Base-by-base conservation (phyloP, 2,888 invertebrate species). In the Leptopterna dolabrata region DNA sequence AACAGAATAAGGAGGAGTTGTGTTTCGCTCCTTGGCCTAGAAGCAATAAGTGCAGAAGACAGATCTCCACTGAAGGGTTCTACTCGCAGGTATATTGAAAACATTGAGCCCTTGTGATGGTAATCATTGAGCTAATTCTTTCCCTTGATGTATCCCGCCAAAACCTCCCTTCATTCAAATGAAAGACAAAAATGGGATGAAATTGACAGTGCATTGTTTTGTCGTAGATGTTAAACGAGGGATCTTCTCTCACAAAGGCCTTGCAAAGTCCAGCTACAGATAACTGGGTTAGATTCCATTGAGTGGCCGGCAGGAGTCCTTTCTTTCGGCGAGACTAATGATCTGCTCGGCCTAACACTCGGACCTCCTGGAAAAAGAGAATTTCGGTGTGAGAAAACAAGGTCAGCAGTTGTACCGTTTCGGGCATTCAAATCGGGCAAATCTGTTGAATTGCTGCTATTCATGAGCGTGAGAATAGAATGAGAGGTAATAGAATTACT, bases 221-320 rank as follows among this genome's bases (percentile, higher is more conserved):
- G 73, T 16, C 2, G 73, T 30, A 16, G 7, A 3, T 9, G 16
- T 36, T 36, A 16, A 73, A 55, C n/a, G 11, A 63, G 24, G 73
- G 29, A 29, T 36, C 73, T 36, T 41, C 73, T 36, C 16, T 30
- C 73, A 36, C 36, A 41, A 73, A 41, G 36, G 71, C 51, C 51
- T 71, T 71, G 71, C 27, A 16, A 27, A 71, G 81, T n/a, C 27
- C 16, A 81, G 71, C 30, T 9, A 6, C n/a, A 83, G 83, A 83
- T 83, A 83, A 83, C 83, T 83, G 41, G 83, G 83, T 83, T 83
- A 83, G 83, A 83, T 83, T 83, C 83, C 83, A 70, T 83, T 83
- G 83, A 83, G 83, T 71, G 24, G 83, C 27, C 36, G 63, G 47
- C 55, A 43, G 19, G 29, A 27, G 29, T 29, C 45, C 47, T 83